phyloP scores from a whole-genome alignment of 2,888 invertebrate species.

The Sesia apiformis region DNA sequence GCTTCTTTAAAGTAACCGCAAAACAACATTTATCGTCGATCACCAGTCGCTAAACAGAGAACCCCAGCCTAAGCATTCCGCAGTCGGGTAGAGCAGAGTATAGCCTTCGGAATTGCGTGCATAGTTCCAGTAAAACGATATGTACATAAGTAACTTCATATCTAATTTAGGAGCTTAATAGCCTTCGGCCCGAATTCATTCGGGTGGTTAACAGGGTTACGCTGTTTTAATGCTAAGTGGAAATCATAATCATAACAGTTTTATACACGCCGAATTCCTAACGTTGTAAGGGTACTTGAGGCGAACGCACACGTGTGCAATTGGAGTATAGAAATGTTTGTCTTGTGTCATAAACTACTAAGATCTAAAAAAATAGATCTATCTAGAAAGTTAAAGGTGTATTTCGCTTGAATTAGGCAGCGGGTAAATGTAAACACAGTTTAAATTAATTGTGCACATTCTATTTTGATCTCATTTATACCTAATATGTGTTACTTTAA shows the following conservation, averaged over 20 bases:
- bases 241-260: conserved; percentile 56
- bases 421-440: no score
- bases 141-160: conserved; percentile 65
- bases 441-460: no score
- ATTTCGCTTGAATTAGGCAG: no score
- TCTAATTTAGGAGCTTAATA: conserved; percentile 72
- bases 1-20: no score
- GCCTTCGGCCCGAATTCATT: conserved; percentile 65
- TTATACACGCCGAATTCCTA: conserved; percentile 15
- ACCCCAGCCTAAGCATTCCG: no score
- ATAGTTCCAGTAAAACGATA: conserved; percentile 28
- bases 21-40: no score
- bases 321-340: background rate
- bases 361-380: no score
- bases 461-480: no score
- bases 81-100: background rate
- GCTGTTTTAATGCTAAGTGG: conserved; percentile 66
- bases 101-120: background rate
- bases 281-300: background rate
- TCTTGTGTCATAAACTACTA: background rate
- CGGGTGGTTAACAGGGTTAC: conserved; percentile 73
- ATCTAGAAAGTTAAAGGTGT: no score
- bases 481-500: no score
- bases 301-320: background rate
- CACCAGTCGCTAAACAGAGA: no score